phyloP scores from a whole-genome alignment of 2,888 invertebrate genomes.

The Diploptera punctata region DNA sequence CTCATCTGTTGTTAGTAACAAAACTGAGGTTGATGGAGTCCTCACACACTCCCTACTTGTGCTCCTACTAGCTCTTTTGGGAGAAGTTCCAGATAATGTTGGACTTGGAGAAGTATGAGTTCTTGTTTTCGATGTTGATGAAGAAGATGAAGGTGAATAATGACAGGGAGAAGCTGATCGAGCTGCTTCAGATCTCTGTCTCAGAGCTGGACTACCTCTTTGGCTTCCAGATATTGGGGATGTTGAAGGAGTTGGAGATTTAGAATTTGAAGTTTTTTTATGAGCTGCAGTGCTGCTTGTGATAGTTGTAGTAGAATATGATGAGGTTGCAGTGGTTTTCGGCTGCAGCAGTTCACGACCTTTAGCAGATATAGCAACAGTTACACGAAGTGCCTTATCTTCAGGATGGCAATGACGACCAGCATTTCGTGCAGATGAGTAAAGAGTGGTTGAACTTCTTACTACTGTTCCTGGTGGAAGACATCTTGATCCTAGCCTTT shows the following conservation, averaged over 20 bases:
- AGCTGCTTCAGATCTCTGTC: neutral
- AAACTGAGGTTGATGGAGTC: neutral
- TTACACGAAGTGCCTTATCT: constrained; percentile 56
- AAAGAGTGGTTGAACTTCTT: constrained; percentile 55
- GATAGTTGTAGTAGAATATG: constrained; percentile 18
- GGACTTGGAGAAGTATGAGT: neutral
- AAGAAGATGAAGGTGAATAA: neutral
- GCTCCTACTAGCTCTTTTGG: neutral
- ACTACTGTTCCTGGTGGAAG: constrained; percentile 52
- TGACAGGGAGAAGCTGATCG: neutral
- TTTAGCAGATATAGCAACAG: constrained; percentile 54
- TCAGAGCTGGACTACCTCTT: neutral
- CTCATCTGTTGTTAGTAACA: constrained; percentile 15
- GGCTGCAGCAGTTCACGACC: constrained; percentile 51
- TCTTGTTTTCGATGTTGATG: neutral
- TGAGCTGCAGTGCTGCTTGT: constrained; percentile 28
- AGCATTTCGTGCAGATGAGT: constrained; percentile 51
- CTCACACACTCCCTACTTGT: neutral
- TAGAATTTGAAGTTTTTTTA: neutral
- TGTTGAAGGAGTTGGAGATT: constrained; percentile 15
- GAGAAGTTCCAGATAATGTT: neutral
- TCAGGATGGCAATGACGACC: constrained; percentile 44
- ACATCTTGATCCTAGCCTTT: constrained; percentile 42
- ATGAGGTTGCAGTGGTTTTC: constrained; percentile 38
- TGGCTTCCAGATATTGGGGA: neutral